Evolutionary conservation across 2,113 vertebrate species (phyloP), one percentile per base, ranked within the genome.

Genomic region (Lophius piscatorius): DNA sequence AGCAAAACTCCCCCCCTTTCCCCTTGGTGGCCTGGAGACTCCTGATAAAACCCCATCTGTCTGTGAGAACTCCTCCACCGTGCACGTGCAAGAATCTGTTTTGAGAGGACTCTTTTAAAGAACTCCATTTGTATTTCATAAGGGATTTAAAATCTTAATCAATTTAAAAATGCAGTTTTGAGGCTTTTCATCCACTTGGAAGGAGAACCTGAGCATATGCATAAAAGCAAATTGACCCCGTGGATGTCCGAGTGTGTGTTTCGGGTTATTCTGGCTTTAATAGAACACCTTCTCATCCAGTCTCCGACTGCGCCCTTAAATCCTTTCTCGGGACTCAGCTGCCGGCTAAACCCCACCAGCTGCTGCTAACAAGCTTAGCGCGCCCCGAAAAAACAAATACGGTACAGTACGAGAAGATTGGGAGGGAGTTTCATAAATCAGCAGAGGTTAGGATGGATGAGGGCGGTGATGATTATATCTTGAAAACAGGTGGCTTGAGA

Each of bases 11-110:
- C 40, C 68, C 47, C 63, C 47, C 31, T n/a, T 18, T 57, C 34
- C 59, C 54, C 38, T 6, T 12, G 33, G 63, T 48, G 66, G 86
- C 66, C 84, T 87, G 81, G 31, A 40, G 33, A 46, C 39, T 51
- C 66, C 74, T 63, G 83, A 87, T 86, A 87, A 86, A 81, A 33
- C 60, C 51, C 54, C 60, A 40, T 77, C 56, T 63, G 49, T 47
- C 29, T 73, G 31, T 22, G 52, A 61, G 66, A 62, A 42, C 22
- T 7, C 8, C 34, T 54, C 36, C 46, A 12, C 35, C 21, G 26
- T 59, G 55, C 50, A 49, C 56, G 36, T 51, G 63, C 22, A 44
- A 20, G 34, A 40, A 46, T 48, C 31, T 22, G 1, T n/a, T 35
- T 20, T 4, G 11, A 44, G 24, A 18, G 33, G 47, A 73, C 6